Evolutionary conservation across 2,888 invertebrate genomes (phyloP).

Genomic region (Galeruca laticollis): DNA sequence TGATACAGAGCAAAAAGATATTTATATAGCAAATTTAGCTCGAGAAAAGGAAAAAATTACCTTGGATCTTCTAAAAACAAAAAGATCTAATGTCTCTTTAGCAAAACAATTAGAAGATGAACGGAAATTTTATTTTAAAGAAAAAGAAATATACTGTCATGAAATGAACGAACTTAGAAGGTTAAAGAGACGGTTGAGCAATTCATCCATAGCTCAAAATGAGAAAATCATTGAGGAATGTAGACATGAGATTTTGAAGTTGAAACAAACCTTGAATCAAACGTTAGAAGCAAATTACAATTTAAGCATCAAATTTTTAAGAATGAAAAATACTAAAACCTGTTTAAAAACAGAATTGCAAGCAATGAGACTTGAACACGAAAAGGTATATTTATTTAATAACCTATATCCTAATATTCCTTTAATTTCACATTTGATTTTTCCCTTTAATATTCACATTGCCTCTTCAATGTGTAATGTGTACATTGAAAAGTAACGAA

Average conservation of each 20-base stretch:
- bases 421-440: neutral
- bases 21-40: constrained; percentile 66
- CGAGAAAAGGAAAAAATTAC: constrained; percentile 70
- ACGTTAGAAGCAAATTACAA: constrained; percentile 66
- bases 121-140: constrained; percentile 69
- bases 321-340: constrained; percentile 65
- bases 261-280: constrained; percentile 62
- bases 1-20: constrained; percentile 67
- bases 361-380: constrained; percentile 58
- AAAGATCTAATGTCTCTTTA: constrained; percentile 67
- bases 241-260: constrained; percentile 61
- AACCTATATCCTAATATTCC: neutral
- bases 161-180: constrained; percentile 67
- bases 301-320: constrained; percentile 65
- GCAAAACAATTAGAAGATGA: constrained; percentile 71
- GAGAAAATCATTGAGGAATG: constrained; percentile 54
- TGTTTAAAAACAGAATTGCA: constrained; percentile 59
- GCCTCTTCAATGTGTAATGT: too few relatives aligned
- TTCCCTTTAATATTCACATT: constrained; percentile 5
- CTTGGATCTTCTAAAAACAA: constrained; percentile 67
- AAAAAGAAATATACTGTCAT: constrained; percentile 69
- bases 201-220: constrained; percentile 44
- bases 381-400: constrained; percentile 51
- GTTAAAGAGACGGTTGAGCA: constrained; percentile 57
- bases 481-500: too few relatives aligned